Conservation (phyloP, 2,888 invertebrate genomes). For the Aplocera efformata region DNA sequence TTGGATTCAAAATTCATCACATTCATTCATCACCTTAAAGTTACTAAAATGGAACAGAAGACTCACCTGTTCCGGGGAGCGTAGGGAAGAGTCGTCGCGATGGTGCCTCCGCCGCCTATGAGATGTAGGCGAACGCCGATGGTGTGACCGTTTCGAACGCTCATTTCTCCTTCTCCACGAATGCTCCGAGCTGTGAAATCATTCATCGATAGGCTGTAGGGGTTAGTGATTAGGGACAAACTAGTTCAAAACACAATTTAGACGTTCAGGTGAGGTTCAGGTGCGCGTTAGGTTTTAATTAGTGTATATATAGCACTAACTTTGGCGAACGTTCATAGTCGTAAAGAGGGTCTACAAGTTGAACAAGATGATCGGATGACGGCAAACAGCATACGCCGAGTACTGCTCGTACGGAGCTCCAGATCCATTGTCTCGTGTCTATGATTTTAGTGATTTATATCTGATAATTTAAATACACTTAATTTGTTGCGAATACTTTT, state of each 20-base stretch:
- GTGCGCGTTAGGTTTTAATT: slow-evolving; percentile 44
- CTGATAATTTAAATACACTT: slow-evolving; percentile 14
- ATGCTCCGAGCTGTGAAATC: slow-evolving; percentile 87
- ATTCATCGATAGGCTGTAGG: slow-evolving; percentile 78
- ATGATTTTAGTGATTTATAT: slow-evolving; percentile 37
- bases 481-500: neutral
- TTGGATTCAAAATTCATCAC: slow-evolving; percentile 47
- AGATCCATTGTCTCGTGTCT: slow-evolving; percentile 54
- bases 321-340: slow-evolving; percentile 57
- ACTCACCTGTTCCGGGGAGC: slow-evolving; percentile 76
- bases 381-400: slow-evolving; percentile 68
- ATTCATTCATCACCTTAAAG: slow-evolving; percentile 27
- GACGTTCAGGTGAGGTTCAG: slow-evolving; percentile 60
- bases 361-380: slow-evolving; percentile 55
- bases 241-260: slow-evolving; percentile 37
- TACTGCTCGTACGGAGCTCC: slow-evolving; percentile 58
- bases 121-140: slow-evolving; percentile 89
- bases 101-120: slow-evolving; percentile 85
- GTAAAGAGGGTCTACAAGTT: slow-evolving; percentile 58
- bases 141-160: slow-evolving; percentile 91
- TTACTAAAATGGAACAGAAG: slow-evolving; percentile 28
- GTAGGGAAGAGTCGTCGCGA: slow-evolving; percentile 71
- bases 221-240: slow-evolving; percentile 65
- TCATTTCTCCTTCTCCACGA: slow-evolving; percentile 89
- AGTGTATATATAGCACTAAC: slow-evolving; percentile 55